phyloP scores from a whole-genome alignment of 1,140 invertebrate genomes.

The Chironomus tepperi region DNA sequence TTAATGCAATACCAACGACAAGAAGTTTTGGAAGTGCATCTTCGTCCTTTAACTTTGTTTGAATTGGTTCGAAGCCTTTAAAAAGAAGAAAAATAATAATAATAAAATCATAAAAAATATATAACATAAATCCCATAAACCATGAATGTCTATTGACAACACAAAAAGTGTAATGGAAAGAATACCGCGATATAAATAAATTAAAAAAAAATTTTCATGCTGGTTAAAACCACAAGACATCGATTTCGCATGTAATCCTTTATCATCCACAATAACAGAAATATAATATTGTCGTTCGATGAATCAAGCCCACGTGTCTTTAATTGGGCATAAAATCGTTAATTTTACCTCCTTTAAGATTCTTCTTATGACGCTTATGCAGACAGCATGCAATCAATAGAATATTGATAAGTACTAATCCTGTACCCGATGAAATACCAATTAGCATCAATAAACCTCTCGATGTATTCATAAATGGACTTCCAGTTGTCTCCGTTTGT shows the following conservation, averaged over 20 bases:
- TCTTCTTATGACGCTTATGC: constrained; percentile 61
- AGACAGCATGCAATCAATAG: constrained; percentile 82
- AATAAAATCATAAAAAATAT: constrained; percentile 31
- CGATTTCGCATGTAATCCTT: neutral
- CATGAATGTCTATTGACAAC: constrained; percentile 23
- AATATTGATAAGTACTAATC: constrained; percentile 68
- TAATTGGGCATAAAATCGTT: no score
- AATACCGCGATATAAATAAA: constrained; percentile 5
- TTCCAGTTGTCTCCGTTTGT: constrained; percentile 4
- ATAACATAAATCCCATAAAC: constrained; percentile 26
- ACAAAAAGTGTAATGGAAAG: constrained; percentile 18
- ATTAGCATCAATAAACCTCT: constrained; percentile 59
- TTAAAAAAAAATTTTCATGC: constrained; percentile 10
- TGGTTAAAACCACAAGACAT: neutral
- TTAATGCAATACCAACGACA: constrained; percentile 70
- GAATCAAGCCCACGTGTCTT: neutral
- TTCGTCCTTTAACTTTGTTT: constrained; percentile 56
- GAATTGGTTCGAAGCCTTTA: constrained; percentile 50
- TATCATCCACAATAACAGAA: neutral
- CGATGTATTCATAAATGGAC: constrained; percentile 19
- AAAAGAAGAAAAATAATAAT: constrained; percentile 40
- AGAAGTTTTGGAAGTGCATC: constrained; percentile 64
- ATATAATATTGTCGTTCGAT: neutral
- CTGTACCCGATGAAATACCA: constrained; percentile 61
- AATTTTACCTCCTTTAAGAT: constrained; percentile 48